Evolutionary conservation across 2,113 vertebrate species (phyloP).

Genomic region (Hassar affinis): DNA sequence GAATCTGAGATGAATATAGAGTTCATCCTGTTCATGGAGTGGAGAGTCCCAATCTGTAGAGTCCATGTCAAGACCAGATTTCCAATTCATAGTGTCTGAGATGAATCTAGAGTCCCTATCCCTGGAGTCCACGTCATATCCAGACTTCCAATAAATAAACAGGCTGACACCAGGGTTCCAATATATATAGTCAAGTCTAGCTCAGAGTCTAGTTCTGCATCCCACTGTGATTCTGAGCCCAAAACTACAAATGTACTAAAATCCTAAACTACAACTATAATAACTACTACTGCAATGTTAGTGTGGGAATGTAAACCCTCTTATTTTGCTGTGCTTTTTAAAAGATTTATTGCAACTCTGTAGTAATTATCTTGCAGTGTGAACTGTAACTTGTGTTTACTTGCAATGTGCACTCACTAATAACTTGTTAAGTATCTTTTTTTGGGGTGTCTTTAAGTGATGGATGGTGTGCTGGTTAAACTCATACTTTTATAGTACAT

Average conservation of each 20-base stretch:
- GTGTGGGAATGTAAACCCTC: not conserved
- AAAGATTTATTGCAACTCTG: not conserved
- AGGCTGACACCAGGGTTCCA: not conserved
- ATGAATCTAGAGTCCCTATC: not conserved
- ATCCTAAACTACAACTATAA: not conserved
- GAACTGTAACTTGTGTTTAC: not conserved
- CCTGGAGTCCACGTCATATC: not conserved
- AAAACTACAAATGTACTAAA: not conserved
- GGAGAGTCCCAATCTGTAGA: not conserved
- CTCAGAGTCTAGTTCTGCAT: not conserved
- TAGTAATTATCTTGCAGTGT: not conserved
- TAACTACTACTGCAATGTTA: not conserved
- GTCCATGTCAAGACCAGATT: not conserved
- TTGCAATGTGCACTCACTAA: too few relatives aligned
- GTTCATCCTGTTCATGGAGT: not conserved
- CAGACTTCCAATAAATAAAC: not conserved
- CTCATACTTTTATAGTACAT: not conserved
- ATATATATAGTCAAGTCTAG: not conserved
- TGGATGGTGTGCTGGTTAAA: not conserved
- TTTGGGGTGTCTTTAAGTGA: not conserved
- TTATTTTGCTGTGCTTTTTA: not conserved
- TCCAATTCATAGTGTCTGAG: not conserved
- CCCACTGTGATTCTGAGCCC: not conserved
- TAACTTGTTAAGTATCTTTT: not conserved
- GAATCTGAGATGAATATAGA: not conserved